Base-by-base conservation (phyloP, 2,888 invertebrate genomes). In the Drosophila rellima region DNA sequence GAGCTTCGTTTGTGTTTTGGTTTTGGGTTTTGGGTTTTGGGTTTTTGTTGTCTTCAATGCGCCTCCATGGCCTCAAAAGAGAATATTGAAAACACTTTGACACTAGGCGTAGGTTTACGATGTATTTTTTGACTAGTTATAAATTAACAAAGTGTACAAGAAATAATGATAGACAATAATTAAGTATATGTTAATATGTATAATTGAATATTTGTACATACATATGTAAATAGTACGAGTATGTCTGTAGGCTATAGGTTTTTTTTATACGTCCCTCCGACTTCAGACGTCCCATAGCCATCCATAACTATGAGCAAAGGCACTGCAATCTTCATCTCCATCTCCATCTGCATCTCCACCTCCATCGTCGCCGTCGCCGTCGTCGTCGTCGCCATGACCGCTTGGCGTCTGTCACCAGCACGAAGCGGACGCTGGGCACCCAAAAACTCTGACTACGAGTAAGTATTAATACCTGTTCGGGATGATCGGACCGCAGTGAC, bases 341-440 rank as follows among this genome's bases (percentile, higher is more conserved):
- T 51, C 50, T n/a, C 15, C 20, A 11, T 4, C 23, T 1, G 8
- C 45, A n/a, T 45, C 15, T 15, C 7, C 23, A 7, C 0, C 42
- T n/a, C n/a, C n/a, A n/a, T n/a, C n/a, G n/a, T n/a, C n/a, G n/a
- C n/a, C n/a, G n/a, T n/a, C n/a, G 20, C 7, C 23, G 6, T 3
- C 54, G 29, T 54, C 61, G 39, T 4, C 48, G 62, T 80, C 80
- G 73, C 80, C 81, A 81, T 81, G 82, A 80, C 82, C 82, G 84
- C 80, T 82, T 82, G 79, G 47, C 64, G 80, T 80, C 81, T 80
- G 79, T 82, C 81, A 77, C 69, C 83, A 79, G 74, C 80, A 74
- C 82, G 72, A 80, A 60, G 80, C 82, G 84, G 84, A 84, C 82
- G 84, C 69, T 84, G 82, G 82, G 84, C 84, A 66, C 64, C 68